These are phyloP conservation scores for Geodia barretti DNA, from an alignment of 37 sponge, comb jelly and placozoan species.

Conservation along the genomic window DNA sequence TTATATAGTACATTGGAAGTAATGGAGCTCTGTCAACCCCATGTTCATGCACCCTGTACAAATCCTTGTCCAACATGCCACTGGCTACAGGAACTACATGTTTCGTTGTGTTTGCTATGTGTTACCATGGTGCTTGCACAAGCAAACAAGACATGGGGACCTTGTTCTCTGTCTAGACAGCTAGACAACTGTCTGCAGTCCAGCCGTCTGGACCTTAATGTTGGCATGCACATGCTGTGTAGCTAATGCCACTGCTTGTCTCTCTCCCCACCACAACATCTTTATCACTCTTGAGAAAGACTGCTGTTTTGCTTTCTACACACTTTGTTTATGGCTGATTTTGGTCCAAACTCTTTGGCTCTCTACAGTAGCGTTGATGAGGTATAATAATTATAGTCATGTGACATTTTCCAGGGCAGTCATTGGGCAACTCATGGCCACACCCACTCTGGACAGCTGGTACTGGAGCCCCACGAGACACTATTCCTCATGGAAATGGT, in stretches of 20 bases:
- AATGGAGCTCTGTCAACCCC: too few species aligned
- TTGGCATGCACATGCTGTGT: too few species aligned
- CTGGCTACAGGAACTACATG: too few species aligned
- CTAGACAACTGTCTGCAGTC: too few species aligned
- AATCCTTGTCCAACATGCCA: too few species aligned
- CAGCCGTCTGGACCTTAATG: too few species aligned
- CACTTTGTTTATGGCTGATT: slow-evolving; percentile 7
- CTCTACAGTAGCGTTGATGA: slow-evolving; percentile 9
- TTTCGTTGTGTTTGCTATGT: neutral
- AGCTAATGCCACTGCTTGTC: too few species aligned
- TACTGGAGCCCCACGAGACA: slow-evolving; percentile 61
- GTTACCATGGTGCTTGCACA: neutral
- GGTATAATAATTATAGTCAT: neutral
- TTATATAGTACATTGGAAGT: too few species aligned
- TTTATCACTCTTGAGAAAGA: neutral
- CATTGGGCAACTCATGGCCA: slow-evolving; percentile 69
- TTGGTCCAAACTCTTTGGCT: slow-evolving; percentile 1
- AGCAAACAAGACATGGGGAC: slow-evolving; percentile 25
- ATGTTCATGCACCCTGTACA: too few species aligned
- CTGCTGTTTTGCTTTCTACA: neutral
- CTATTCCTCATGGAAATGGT: slow-evolving; percentile 72
- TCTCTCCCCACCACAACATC: neutral
- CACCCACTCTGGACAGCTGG: slow-evolving; percentile 12
- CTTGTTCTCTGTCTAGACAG: too few species aligned
- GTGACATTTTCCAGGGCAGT: slow-evolving; percentile 30